Evolutionary conservation across 2,113 vertebrate genomes (phyloP), one percentile per base, ranked within the genome.

Genomic region (Tragulus kanchil): DNA sequence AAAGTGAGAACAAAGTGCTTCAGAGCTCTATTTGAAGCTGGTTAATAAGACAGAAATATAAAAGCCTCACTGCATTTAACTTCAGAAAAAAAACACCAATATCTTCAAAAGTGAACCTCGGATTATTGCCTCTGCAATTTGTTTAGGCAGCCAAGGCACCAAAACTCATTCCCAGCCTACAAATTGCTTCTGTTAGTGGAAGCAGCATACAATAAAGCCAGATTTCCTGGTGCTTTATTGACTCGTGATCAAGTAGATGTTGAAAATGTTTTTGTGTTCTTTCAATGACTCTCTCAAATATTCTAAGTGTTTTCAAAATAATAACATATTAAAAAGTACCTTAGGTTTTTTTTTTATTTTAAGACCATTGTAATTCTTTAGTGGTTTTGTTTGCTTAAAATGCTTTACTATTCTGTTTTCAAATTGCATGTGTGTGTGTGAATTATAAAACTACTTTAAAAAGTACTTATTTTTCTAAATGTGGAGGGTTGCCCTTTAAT

Each of bases 1-100:
- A 96, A 98, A 98, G 45, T 19, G 64, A 71, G 71, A 97, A 85
- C 52, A 86, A 97, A 96, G 61, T 97, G 61, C 14, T 97, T 97
- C 61, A 21, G 85, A 86, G 75, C 1, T 79, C 69, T 96, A 94
- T 97, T 97, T 79, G 42, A 89, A 98, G 79, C 50, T 82, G 17
- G 19, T 87, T 95, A 97, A 96, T 95, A 94, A 91, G 85, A 96
- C 97, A 97, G 15, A 96, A 91, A 91, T n/a, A 89, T 81, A 69
- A 45, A 96, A 36, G 13, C n/a, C 89, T 97, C 79, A 93, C n/a
- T 92, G 90, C 86, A 95, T 97, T 98, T 97, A 82, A 95, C 89
- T 97, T 97, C 26, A 96, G 67, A 97, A 96, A 94, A 94, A 71
- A 95, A 97, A 42, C 7, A 2, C 85, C 81, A 59, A 96, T 83